phyloP scores from a whole-genome alignment of 2,888 invertebrate genomes.

The Synanthedon vespiformis region DNA sequence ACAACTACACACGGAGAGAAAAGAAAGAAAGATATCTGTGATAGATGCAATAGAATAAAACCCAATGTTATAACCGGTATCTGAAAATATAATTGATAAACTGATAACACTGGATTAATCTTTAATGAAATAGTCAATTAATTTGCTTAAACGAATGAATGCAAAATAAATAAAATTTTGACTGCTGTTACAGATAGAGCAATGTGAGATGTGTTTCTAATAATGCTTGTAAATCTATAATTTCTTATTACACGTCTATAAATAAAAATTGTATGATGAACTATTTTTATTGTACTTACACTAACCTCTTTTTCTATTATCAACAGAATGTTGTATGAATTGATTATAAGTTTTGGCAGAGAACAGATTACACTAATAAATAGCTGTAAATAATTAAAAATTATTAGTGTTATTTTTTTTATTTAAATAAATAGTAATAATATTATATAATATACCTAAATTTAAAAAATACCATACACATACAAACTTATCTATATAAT shows the following conservation, averaged over 20 bases:
- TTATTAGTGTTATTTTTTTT: background rate
- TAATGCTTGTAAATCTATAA: no score
- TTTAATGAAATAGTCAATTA: no score
- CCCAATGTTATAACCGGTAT: constrained; percentile 24
- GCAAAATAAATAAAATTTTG: no score
- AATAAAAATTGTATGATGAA: no score
- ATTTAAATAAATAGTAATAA: background rate
- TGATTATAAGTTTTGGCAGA: constrained; percentile 43
- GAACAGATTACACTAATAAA: constrained; percentile 43
- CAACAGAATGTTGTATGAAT: constrained; percentile 41
- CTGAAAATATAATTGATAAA: constrained; percentile 25
- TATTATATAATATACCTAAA: no score
- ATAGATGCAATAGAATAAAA: constrained; percentile 33
- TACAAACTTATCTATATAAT: no score
- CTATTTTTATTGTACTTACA: constrained; percentile 4
- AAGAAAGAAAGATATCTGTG: constrained; percentile 39
- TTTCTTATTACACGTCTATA: no score
- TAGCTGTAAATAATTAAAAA: constrained; percentile 32
- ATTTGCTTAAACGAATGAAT: no score
- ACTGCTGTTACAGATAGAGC: no score
- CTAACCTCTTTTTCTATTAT: constrained; percentile 42
- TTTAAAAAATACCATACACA: no score
- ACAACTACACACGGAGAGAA: constrained; percentile 45
- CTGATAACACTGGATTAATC: no score
- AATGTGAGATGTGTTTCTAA: no score